Percentiles rank a stretch among this genome's conserved stretches.
Evolutionary conservation across 2,113 vertebrate genomes (phyloP).

Genomic region (Ivindomyrus marchei): DNA sequence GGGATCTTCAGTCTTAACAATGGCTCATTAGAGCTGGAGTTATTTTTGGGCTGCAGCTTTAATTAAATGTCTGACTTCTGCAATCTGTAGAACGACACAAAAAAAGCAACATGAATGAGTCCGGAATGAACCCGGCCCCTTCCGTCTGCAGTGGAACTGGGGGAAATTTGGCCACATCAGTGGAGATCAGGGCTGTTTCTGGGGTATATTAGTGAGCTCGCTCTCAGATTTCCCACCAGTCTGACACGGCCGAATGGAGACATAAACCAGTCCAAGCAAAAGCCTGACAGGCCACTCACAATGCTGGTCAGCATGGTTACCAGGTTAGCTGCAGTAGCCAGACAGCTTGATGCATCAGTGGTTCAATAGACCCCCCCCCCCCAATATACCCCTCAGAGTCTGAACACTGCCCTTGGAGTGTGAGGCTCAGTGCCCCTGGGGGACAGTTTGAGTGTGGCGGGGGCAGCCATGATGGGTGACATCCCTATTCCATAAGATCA

Average conservation of each 20-base stretch:
- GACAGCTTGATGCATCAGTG: neutral
- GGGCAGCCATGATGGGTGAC: neutral
- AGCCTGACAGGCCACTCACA: neutral
- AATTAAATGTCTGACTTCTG: neutral
- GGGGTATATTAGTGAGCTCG: neutral
- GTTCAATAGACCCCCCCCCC: neutral
- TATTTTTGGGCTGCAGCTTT: neutral
- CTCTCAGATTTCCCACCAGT: neutral
- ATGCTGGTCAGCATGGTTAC: neutral
- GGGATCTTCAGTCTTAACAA: neutral
- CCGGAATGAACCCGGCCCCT: neutral
- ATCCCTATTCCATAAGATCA: neutral
- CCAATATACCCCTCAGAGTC: neutral
- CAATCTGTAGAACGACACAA: neutral
- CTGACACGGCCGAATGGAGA: neutral
- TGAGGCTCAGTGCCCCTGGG: neutral
- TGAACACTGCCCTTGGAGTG: neutral
- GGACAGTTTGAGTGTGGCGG: neutral
- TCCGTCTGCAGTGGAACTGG: neutral
- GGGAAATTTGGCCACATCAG: neutral
- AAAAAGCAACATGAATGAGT: neutral
- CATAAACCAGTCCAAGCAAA: neutral
- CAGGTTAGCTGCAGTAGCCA: neutral
- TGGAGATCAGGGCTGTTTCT: neutral
- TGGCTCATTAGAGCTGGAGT: neutral